Percentiles rank a stretch among this genome's conserved stretches.
phyloP scores from a whole-genome alignment of 2,888 invertebrate genomes.

The Yponomeuta evonymella region DNA sequence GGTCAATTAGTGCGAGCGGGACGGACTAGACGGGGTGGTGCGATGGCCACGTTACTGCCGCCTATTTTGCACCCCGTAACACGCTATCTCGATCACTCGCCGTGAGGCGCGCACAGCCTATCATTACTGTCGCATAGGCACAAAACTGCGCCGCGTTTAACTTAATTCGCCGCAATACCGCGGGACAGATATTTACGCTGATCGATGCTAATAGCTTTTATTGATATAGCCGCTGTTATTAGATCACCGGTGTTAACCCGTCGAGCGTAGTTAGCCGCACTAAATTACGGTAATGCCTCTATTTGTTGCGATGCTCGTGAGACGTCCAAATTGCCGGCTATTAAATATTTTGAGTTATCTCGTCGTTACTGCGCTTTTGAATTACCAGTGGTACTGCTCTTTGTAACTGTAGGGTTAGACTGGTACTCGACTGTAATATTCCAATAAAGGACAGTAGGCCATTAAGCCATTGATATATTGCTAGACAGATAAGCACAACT shows the following conservation, averaged over 20 bases:
- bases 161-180: slow-evolving; percentile 60
- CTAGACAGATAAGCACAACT: too few relatives aligned
- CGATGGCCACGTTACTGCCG: slow-evolving; percentile 7
- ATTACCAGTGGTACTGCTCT: slow-evolving; percentile 12
- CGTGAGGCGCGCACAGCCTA: slow-evolving; percentile 32
- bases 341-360: slow-evolving; percentile 57
- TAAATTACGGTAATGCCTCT: slow-evolving; percentile 62
- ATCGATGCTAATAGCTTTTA: slow-evolving; percentile 71
- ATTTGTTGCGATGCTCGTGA: slow-evolving; percentile 50
- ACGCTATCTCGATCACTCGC: slow-evolving; percentile 9
- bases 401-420: too few relatives aligned
- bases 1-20: slow-evolving; percentile 62
- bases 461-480: too few relatives aligned
- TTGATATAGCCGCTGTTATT: slow-evolving; percentile 68
- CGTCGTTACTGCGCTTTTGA: slow-evolving; percentile 39
- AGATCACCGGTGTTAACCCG: slow-evolving; percentile 40
- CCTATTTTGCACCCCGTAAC: slow-evolving; percentile 26
- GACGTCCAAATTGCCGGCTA: slow-evolving; percentile 54
- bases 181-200: slow-evolving; percentile 60
- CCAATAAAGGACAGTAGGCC: too few relatives aligned
- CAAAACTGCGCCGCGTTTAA: slow-evolving; percentile 45
- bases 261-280: slow-evolving; percentile 44
- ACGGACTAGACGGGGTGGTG: slow-evolving; percentile 23
- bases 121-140: slow-evolving; percentile 46
- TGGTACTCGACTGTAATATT: too few relatives aligned